Conservation (phyloP, 2,797 vertebrate genomes). For the Calcarius lapponicus region DNA sequence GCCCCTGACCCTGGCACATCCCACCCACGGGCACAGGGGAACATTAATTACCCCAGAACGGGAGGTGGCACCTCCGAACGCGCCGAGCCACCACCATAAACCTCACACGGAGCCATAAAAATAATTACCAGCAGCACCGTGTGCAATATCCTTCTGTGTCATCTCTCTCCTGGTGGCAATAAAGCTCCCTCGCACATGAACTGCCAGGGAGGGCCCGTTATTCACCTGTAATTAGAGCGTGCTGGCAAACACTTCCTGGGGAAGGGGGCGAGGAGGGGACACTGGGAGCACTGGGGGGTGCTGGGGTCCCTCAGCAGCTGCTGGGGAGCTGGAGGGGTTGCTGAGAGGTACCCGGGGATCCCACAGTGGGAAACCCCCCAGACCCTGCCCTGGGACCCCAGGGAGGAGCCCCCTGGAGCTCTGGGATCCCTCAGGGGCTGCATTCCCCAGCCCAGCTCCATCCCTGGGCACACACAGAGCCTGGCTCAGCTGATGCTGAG, state of each 20-base stretch:
- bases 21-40: fast-evolving
- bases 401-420: fast-evolving
- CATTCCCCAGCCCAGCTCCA: background rate
- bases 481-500: fast-evolving
- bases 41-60: background rate
- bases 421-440: background rate
- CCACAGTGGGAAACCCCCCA: background rate
- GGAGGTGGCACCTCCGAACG: background rate
- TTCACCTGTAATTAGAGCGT: conserved; percentile 47
- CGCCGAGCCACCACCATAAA: conserved; percentile 19
- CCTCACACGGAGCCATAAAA: conserved; percentile 54
- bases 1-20: fast-evolving
- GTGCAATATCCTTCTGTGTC: conserved; percentile 42
- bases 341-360: background rate
- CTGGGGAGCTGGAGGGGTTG: fast-evolving
- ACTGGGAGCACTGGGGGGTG: fast-evolving
- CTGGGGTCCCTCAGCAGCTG: fast-evolving
- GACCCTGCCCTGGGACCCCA: background rate
- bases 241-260: background rate
- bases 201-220: conserved; percentile 52
- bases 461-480: fast-evolving
- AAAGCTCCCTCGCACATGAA: conserved; percentile 62
- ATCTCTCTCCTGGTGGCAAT: conserved; percentile 66
- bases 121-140: conserved; percentile 54
- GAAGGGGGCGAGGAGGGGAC: background rate